phyloP scores from a whole-genome alignment of 2,888 invertebrate species.

The Galerucella calmariensis region DNA sequence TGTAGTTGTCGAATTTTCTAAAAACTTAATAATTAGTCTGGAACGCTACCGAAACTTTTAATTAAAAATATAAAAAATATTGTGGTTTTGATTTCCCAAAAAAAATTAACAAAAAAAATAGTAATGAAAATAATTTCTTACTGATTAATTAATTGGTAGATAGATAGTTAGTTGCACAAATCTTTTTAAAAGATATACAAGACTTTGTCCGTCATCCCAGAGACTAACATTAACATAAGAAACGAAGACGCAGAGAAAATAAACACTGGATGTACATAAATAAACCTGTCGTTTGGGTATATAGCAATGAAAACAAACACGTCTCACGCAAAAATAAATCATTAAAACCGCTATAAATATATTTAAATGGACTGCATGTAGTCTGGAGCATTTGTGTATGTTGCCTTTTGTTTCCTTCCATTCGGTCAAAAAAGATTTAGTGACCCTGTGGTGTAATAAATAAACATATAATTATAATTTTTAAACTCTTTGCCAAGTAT shows the following conservation, averaged over 20 bases:
- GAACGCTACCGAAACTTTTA: too few species aligned
- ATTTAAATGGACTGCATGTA: conserved; percentile 43
- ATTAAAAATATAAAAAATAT: too few species aligned
- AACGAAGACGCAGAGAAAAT: conserved; percentile 40
- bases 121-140: too few species aligned
- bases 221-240: conserved; percentile 39
- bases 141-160: neutral
- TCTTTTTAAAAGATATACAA: conserved; percentile 12
- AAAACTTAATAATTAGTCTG: too few species aligned
- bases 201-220: conserved; percentile 34
- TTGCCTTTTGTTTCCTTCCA: conserved; percentile 34
- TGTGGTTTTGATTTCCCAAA: too few species aligned
- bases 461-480: conserved; percentile 10
- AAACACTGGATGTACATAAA: conserved; percentile 44
- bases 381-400: conserved; percentile 24
- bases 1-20: too few species aligned
- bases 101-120: too few species aligned
- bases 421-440: conserved; percentile 31
- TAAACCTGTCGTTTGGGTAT: conserved; percentile 42
- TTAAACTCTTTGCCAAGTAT: too few species aligned
- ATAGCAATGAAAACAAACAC: conserved; percentile 54
- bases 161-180: conserved; percentile 7
- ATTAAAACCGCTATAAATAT: conserved; percentile 51
- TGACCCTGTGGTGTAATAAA: conserved; percentile 15
- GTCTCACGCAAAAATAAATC: conserved; percentile 57